phyloP scores from a whole-genome alignment of 2,797 vertebrate genomes.

The Otus scops region DNA sequence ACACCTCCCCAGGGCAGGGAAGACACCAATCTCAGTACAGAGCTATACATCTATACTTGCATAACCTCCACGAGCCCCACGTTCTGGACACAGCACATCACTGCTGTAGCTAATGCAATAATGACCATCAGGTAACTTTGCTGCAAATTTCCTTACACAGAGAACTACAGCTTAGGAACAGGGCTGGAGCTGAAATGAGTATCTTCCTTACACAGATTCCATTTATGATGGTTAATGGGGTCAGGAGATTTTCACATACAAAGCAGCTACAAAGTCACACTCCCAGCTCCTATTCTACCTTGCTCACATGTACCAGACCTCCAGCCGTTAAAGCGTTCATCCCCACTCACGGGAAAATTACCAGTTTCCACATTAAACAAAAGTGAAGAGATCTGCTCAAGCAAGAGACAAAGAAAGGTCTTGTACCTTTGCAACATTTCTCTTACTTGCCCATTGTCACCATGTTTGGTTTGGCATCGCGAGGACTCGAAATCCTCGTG shows the following conservation, averaged over 20 bases:
- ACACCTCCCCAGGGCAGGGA: not conserved
- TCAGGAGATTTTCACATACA: not conserved
- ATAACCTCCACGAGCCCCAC: not conserved
- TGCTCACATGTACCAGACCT: fast-evolving
- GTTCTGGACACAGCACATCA: not conserved
- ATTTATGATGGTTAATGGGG: fast-evolving
- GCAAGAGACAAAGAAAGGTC: not conserved
- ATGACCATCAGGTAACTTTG: fast-evolving
- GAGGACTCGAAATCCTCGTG: not conserved
- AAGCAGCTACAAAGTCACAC: not conserved
- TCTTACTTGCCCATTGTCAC: not conserved
- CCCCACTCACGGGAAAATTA: fast-evolving
- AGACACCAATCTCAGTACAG: not conserved
- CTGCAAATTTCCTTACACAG: not conserved
- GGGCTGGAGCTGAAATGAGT: fast-evolving
- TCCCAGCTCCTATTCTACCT: not conserved
- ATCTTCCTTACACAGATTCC: fast-evolving
- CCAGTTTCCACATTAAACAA: not conserved
- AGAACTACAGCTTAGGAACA: not conserved
- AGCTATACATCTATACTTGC: too few species aligned
- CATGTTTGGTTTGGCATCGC: fast-evolving
- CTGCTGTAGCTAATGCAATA: fast-evolving
- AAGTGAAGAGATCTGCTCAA: not conserved
- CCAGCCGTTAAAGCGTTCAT: fast-evolving
- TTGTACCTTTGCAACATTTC: not conserved